A percentile compares a stretch with the other conserved stretches of the same genome.
These are phyloP conservation scores for Sphaeridia pumilis DNA, from an alignment of 2,888 invertebrate genomes.

Conservation along the genomic window DNA sequence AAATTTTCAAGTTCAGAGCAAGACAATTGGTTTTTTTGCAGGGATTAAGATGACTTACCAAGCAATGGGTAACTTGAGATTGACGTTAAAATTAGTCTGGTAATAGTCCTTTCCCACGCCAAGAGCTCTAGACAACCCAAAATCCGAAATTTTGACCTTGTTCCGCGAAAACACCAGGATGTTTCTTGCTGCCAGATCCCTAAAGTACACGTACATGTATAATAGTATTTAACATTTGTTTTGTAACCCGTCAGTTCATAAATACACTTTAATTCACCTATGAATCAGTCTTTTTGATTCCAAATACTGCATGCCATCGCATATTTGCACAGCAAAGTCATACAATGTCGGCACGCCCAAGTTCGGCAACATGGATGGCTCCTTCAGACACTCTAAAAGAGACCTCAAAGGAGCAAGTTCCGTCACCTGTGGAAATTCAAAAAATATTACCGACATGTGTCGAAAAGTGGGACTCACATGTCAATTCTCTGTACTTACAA, in stretches of 20 bases:
- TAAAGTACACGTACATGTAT: slow-evolving; percentile 37
- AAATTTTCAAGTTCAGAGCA: not conserved
- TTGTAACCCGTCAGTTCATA: not conserved
- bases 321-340: slow-evolving; percentile 90
- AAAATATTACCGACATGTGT: not conserved
- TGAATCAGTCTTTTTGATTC: slow-evolving; percentile 94
- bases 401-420: slow-evolving; percentile 92
- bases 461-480: not conserved
- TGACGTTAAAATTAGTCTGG: slow-evolving; percentile 94
- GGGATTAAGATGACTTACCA: slow-evolving; percentile 50
- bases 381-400: slow-evolving; percentile 86
- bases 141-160: slow-evolving; percentile 96
- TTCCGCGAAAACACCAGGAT: slow-evolving; percentile 93
- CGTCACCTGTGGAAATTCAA: slow-evolving; percentile 54
- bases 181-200: slow-evolving; percentile 94
- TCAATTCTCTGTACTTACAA: slow-evolving; percentile 40
- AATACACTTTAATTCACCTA: slow-evolving; percentile 45
- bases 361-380: slow-evolving; percentile 75
- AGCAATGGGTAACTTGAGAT: slow-evolving; percentile 91
- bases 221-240: not conserved
- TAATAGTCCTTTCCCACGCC: slow-evolving; percentile 99
- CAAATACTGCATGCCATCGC: slow-evolving; percentile 95
- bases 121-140: slow-evolving; percentile 86
- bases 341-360: slow-evolving; percentile 86
- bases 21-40: not conserved